Evolutionary conservation across 2,797 vertebrate genomes (phyloP).

Genomic region (Danio aesculapii): DNA sequence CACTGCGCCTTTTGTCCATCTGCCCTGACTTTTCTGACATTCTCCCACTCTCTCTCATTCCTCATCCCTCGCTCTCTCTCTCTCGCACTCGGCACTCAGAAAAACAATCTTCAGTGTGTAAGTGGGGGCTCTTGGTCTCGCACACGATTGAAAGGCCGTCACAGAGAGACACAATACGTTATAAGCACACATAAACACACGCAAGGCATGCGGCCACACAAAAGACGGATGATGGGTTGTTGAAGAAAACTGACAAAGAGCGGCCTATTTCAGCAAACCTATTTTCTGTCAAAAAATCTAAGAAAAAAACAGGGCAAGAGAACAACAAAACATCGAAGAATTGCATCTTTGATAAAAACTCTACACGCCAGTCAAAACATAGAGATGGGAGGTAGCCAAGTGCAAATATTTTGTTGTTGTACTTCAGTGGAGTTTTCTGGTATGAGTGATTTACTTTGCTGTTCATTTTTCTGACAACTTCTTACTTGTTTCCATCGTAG

Average conservation of each 20-base stretch:
- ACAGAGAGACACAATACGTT: constrained; percentile 9
- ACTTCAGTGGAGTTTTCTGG: too few relatives aligned
- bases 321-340: background rate
- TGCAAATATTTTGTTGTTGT: too few relatives aligned
- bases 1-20: constrained; percentile 69
- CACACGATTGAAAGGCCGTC: constrained; percentile 29
- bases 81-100: constrained; percentile 22
- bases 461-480: too few relatives aligned
- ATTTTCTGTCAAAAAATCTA: background rate
- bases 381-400: too few relatives aligned
- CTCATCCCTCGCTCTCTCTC: constrained; percentile 7
- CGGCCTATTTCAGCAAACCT: background rate
- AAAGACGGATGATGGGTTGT: constrained; percentile 3
- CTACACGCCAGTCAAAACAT: background rate
- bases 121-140: constrained; percentile 23
- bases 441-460: too few relatives aligned
- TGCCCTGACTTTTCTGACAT: constrained; percentile 45
- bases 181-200: constrained; percentile 12
- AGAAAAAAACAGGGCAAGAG: too few relatives aligned
- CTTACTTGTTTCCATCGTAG: too few relatives aligned
- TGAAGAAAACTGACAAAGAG: constrained; percentile 10
- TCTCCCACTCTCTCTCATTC: constrained; percentile 49
- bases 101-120: constrained; percentile 43
- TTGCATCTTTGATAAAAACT: background rate
- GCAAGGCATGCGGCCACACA: background rate